Evolutionary conservation across 2,888 invertebrate species (phyloP), one percentile per base, ranked within the genome.

Genomic region (Xestia sexstrigata): DNA sequence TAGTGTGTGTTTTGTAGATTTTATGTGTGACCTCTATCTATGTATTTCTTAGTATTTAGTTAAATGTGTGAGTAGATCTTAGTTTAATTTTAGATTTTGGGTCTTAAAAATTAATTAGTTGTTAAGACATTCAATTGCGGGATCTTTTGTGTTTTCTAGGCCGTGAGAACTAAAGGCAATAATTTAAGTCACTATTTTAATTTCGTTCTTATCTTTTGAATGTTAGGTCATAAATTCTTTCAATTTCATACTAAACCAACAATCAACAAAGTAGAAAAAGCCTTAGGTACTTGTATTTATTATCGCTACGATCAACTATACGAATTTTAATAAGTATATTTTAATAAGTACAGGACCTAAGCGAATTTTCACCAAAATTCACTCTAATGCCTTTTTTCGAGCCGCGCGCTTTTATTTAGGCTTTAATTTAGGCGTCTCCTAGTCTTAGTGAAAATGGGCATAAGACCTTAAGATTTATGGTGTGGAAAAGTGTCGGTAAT

Each of bases 381-480:
- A 74, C 23, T 78, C 47, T 65, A 17, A 42, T 42, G 17, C 20
- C 11, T 20, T 13, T 39, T 39, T 39, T 35, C 20, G 39, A 11
- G 11, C 23, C 11, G 39, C 2, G 39, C 63, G n/a, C 11, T 42
- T 63, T 35, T 35, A 23, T 39, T 23, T 63, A 39, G 23, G 6
- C 11, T 23, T 65, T 26, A 15, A 9, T 42, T 65, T 65, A 65
- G 65, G 65, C 42, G 42, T n/a, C 42, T 9, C 65, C 4, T 65
- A 65, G 42, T 42, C 8, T 65, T 2, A 17, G 65, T 42, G 42
- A n/a, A 65, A 65, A n/a, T 15, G 17, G 42, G 65, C 65, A 9
- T 42, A 79, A 82, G 70, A 75, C 72, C 70, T 67, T 55, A 70
- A 62, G 86, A 85, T 88, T 85, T 89, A 87, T 85, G 70, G 30